These are phyloP conservation scores for Drosophila baimaii DNA, from an alignment of 1,140 invertebrate genomes.

Conservation along the genomic window DNA sequence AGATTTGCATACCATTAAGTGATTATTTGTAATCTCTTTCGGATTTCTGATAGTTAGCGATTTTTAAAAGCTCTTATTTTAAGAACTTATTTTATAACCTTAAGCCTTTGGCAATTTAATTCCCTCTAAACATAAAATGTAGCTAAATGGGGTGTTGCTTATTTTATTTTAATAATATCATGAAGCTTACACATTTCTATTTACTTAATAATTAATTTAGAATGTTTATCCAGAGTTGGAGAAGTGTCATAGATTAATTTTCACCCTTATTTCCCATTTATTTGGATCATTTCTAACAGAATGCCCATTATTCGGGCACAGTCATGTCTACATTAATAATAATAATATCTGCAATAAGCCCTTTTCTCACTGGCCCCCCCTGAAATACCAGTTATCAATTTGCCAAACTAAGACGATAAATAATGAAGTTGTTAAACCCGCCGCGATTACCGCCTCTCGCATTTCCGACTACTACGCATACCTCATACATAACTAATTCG, in stretches of 20 bases:
- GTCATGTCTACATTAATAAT: constrained; percentile 34
- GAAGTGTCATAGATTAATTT: neutral
- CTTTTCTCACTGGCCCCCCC: neutral
- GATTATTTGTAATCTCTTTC: constrained; percentile 2
- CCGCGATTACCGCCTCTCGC: constrained; percentile 41
- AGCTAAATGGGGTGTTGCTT: neutral
- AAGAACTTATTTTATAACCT: no score
- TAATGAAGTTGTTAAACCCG: constrained; percentile 42
- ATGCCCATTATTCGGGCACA: neutral
- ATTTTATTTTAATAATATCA: neutral
- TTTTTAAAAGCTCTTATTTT: neutral
- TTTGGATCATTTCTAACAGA: neutral
- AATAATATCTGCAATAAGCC: constrained; percentile 34
- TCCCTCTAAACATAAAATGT: no score
- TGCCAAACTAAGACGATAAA: constrained; percentile 33
- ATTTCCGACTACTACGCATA: constrained; percentile 29
- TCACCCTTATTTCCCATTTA: neutral
- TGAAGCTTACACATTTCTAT: neutral
- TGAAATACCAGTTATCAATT: constrained; percentile 33
- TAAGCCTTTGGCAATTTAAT: no score
- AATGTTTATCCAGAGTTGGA: neutral
- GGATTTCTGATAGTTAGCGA: neutral
- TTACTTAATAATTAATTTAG: neutral
- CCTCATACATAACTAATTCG: constrained; percentile 64
- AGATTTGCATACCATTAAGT: constrained; percentile 28